Percentiles rank a stretch among this genome's conserved stretches.
Conservation (phyloP, 2,797 vertebrate species). For the Triplophysa bombifrons region DNA sequence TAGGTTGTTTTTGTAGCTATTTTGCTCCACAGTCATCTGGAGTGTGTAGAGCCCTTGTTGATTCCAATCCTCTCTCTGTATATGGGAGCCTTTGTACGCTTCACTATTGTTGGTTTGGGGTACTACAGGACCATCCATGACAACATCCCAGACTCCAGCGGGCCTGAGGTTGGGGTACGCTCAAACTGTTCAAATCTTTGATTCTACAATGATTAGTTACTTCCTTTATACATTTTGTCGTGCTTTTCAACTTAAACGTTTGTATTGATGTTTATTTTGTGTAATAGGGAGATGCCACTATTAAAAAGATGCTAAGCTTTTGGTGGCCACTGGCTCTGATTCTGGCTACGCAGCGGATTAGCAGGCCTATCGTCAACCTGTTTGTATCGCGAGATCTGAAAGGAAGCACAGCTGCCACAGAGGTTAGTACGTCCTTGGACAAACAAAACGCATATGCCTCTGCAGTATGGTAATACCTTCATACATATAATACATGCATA, state of each 20-base stretch:
- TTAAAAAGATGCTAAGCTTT: slow-evolving; percentile 97
- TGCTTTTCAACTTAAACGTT: not conserved
- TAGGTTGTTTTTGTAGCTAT: slow-evolving; percentile 97
- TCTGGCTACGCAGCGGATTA: slow-evolving; percentile 95
- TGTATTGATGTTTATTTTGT: not conserved
- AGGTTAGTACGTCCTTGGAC: slow-evolving; percentile 75
- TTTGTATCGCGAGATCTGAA: slow-evolving; percentile 98
- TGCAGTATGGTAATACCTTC: not conserved
- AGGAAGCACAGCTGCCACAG: slow-evolving; percentile 87
- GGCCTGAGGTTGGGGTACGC: slow-evolving; percentile 90
- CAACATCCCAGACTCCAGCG: slow-evolving; percentile 92
- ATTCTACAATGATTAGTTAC: not conserved
- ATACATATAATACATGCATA: too few relatives aligned
- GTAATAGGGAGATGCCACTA: slow-evolving; percentile 91
- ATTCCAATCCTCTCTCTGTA: slow-evolving; percentile 97
- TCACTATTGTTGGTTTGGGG: slow-evolving; percentile 90
- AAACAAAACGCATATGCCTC: not conserved
- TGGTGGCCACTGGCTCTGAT: slow-evolving; percentile 99
- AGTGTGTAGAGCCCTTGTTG: slow-evolving; percentile 92
- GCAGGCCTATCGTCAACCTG: slow-evolving; percentile 96
- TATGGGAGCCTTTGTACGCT: slow-evolving; percentile 96
- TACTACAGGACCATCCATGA: slow-evolving; percentile 96
- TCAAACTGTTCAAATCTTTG: not conserved
- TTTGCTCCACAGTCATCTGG: slow-evolving; percentile 94
- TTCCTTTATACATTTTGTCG: not conserved